Base-by-base conservation (phyloP, 2,113 vertebrate genomes). In the Epinephelus cyanopodus region DNA sequence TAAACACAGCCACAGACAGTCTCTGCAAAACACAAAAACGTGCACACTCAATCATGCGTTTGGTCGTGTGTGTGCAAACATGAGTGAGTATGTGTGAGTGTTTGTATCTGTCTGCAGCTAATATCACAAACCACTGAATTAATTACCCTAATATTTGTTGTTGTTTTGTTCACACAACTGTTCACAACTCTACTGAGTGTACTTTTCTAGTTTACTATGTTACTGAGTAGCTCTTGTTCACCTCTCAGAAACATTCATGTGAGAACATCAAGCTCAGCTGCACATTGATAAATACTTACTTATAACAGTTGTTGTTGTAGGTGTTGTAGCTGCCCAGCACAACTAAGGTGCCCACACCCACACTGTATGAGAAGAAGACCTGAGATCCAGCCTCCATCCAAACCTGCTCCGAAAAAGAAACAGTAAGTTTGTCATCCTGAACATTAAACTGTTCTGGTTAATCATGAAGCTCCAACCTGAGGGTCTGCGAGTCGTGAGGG, bases 341-440 rank as follows among this genome's bases (percentile, higher is more conserved):
- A 10, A 45, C 89, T 15, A 95, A 53, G 10, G 63, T 6, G 2
- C 95, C 94, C 39, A 90, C 89, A 4, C 93, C 89, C 14, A 96
- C 13, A 73, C 95, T 94, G 83, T 91, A 96, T 2, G 94, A 95
- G 82, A 93, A 96, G 74, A 94, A 92, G 70, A 96, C 91, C 87
- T 96, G 95, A 77, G 90, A 42, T 3, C 88, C 94, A 0, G 95
- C 95, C 56, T 95, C 95, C 93, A 96, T 91, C 95, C 95, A 96
- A 37, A 96, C 95, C 95, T 96, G 87, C 37, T 27, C 25, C 58
- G 62, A 69, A 8, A 79, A 11, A 79, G 39, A 56, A 54, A 39
- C n/a, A 25, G 12, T 81, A 13, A 6, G n/a, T 66, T 42, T 48
- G 6, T 33, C n/a, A 27, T 58, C 0, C 33, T 19, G 17, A 63